These are phyloP conservation scores for Sebastes reedi DNA, from an alignment of 2,797 vertebrate species.

Conservation along the genomic window DNA sequence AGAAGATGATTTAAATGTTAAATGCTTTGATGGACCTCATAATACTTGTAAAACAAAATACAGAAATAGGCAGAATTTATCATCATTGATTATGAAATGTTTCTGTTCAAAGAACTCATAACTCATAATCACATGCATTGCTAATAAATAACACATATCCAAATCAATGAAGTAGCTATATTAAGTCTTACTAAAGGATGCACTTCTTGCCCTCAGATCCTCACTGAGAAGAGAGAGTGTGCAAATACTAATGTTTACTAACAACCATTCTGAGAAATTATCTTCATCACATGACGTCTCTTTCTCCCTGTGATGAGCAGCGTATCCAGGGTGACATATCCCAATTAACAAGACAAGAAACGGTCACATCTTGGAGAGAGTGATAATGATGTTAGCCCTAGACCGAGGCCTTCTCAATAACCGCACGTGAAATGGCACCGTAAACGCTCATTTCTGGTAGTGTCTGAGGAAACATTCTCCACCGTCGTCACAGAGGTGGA, in stretches of 20 bases:
- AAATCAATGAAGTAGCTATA: not conserved
- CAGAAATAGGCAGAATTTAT: not conserved
- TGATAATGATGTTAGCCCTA: constrained; percentile 34
- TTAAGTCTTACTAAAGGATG: not conserved
- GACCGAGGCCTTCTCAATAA: constrained; percentile 23
- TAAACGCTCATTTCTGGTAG: constrained; percentile 4
- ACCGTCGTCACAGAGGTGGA: constrained; percentile 6
- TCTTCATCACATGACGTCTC: not conserved
- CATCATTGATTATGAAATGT: not conserved
- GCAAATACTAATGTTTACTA: not conserved
- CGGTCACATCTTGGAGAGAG: not conserved
- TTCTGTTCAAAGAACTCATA: not conserved
- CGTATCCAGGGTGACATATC: constrained; percentile 8
- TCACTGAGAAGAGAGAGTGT: not conserved
- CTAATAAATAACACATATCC: not conserved
- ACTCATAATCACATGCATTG: not conserved
- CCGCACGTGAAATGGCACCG: not conserved
- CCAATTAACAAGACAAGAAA: constrained; percentile 8
- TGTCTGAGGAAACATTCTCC: constrained; percentile 15
- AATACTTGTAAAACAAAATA: not conserved
- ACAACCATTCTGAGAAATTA: not conserved
- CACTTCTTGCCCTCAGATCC: not conserved
- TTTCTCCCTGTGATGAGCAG: constrained; percentile 17
- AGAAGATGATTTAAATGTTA: not conserved
- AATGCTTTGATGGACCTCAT: not conserved